A percentile compares a stretch with the other conserved stretches of the same genome.
Evolutionary conservation across 1,140 invertebrate species (phyloP).

Genomic region (Globodera rostochiensis): DNA sequence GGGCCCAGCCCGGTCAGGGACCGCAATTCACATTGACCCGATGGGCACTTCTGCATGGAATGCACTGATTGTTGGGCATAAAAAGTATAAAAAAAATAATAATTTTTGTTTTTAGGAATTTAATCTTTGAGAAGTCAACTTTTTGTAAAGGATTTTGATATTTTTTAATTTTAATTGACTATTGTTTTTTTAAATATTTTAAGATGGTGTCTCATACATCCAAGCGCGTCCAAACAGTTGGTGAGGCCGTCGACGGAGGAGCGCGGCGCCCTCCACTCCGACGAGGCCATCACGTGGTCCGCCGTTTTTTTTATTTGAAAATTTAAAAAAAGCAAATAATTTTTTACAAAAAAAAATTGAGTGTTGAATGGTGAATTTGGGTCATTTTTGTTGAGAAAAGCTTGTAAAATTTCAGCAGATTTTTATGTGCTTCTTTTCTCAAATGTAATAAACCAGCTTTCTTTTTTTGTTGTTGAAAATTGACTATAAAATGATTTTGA

Average conservation of each 20-base stretch:
- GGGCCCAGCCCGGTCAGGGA: constrained; percentile 92
- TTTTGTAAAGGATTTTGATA: too few species aligned
- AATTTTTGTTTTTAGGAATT: neutral
- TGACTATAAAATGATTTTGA: too few species aligned
- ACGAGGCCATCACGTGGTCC: constrained; percentile 79
- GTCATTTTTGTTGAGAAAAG: too few species aligned
- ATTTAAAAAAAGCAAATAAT: too few species aligned
- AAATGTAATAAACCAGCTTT: too few species aligned
- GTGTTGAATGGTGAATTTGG: too few species aligned
- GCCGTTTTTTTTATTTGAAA: constrained; percentile 75
- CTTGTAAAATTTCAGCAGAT: too few species aligned
- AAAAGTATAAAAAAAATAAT: constrained; percentile 74
- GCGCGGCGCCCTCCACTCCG: constrained; percentile 90
- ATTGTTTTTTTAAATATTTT: constrained; percentile 26
- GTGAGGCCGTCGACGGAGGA: constrained; percentile 85
- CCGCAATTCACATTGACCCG: constrained; percentile 98
- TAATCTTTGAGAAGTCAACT: too few species aligned
- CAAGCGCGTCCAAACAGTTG: constrained; percentile 88
- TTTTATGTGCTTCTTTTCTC: too few species aligned
- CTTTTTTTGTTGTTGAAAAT: too few species aligned
- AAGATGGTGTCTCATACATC: constrained; percentile 97
- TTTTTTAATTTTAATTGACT: too few species aligned
- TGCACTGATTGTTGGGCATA: constrained; percentile 89
- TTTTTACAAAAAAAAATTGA: too few species aligned
- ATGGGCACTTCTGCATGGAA: constrained; percentile 99